Evolutionary conservation across 2,888 invertebrate species (phyloP).

Genomic region (Cerastis leucographa): DNA sequence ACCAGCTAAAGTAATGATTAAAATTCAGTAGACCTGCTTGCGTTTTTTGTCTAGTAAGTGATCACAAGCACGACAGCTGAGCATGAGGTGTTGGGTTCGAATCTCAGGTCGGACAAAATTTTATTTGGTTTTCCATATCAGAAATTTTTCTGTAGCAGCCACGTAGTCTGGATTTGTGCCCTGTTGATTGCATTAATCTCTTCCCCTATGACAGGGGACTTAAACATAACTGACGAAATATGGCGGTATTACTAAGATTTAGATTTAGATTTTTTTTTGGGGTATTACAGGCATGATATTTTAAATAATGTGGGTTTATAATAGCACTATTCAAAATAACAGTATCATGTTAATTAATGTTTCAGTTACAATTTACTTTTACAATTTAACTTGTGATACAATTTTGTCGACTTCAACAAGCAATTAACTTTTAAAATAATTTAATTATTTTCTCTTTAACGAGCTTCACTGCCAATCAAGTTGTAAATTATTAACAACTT

Average conservation of each 20-base stretch:
- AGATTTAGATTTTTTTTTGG: too few relatives aligned
- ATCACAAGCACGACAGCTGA: not conserved
- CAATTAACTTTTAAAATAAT: constrained; percentile 18
- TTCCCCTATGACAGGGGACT: not conserved
- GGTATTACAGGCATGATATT: not conserved
- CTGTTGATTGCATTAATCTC: not conserved
- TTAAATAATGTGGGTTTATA: not conserved
- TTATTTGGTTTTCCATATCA: not conserved
- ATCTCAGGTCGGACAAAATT: not conserved
- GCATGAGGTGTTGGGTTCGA: not conserved
- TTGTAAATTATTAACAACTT: constrained; percentile 44
- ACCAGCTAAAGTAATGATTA: not conserved
- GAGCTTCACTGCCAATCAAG: constrained; percentile 31
- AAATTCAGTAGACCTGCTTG: not conserved
- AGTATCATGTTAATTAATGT: not conserved
- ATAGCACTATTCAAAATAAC: not conserved
- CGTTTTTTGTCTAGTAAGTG: not conserved
- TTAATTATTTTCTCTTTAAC: constrained; percentile 20
- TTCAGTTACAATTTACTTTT: not conserved
- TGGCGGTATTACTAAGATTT: too few relatives aligned
- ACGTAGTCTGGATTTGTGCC: not conserved
- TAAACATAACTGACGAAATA: not conserved
- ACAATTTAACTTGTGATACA: not conserved
- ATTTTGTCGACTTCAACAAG: not conserved
- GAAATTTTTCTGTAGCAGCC: not conserved